Evolutionary conservation across 2,113 vertebrate genomes (phyloP).

Genomic region (Laticauda laticaudata): DNA sequence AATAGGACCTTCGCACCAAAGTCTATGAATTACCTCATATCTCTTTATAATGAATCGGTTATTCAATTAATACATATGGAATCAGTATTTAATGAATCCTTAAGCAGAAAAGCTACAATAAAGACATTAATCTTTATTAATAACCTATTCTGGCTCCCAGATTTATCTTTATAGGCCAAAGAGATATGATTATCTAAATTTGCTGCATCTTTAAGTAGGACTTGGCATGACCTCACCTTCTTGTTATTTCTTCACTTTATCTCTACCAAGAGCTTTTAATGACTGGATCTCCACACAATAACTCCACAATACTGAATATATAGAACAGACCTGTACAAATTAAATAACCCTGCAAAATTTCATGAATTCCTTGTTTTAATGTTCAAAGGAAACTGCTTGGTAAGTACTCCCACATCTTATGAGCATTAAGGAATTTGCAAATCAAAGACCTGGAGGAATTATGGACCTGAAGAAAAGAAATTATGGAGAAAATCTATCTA

Average conservation of each 20-base stretch:
- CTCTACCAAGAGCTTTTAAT: background rate
- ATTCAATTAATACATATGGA: constrained; percentile 2
- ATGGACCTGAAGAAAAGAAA: background rate
- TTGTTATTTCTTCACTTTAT: constrained; percentile 1
- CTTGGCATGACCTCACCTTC: background rate
- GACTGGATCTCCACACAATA: background rate
- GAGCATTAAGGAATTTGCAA: background rate
- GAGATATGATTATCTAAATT: background rate
- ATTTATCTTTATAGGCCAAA: background rate
- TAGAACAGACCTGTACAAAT: background rate
- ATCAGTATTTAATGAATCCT: constrained; percentile 1
- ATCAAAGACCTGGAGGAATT: background rate
- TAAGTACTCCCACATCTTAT: background rate
- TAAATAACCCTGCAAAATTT: background rate
- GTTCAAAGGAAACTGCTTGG: background rate
- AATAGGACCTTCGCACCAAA: background rate
- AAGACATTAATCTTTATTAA: background rate
- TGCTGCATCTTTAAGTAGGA: background rate
- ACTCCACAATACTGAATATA: background rate
- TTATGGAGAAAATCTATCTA: background rate
- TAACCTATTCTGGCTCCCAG: background rate
- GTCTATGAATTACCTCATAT: background rate
- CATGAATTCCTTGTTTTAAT: background rate
- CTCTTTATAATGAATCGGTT: background rate
- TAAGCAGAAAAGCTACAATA: background rate